Base-by-base conservation (phyloP, 2,113 vertebrate genomes). In the Eolophus roseicapilla region DNA sequence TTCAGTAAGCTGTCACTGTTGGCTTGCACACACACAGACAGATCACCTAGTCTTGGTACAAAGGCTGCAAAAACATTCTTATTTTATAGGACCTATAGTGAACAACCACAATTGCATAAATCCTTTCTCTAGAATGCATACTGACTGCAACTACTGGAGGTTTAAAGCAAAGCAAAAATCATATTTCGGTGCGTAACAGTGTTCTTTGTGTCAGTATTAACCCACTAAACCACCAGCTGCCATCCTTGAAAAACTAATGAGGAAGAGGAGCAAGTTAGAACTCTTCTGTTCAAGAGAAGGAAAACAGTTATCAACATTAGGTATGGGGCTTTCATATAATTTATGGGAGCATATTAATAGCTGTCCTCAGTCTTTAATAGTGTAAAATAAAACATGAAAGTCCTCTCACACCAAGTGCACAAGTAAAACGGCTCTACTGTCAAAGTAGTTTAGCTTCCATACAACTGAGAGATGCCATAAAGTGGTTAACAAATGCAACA, bases 381-480 rank as follows among this genome's bases (percentile, higher is more conserved):
- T 10, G 63, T 31, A 35, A 69, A 94, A 82, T 29, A 71, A 91
- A 91, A 82, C 27, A 33, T 10, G 9, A 55, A 91, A 53, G 16
- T 18, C 25, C 74, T 87, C 37, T 60, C n/a, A 20, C 33, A 60
- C 13, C 29, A 63, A 89, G 62, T 18, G 44, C 46, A 52, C 46
- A 39, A 73, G 37, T 10, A 73, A 37, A 73, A 43, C 41, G 37
- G 70, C 14, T 82, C 29, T 28, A 25, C 18, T 19, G 19, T 7
- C 37, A 64, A 46, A 2, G 3, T 35, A 20, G 33, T 60, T 84
- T 11, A 17, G 10, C 33, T 85, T 64, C 88, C 93, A 12, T 17
- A 35, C 68, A 95, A 95, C 33, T n/a, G 64, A 92, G 94, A 35
- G 71, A 97, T 92, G 95, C 97, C 97, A 95, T 90, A 95, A 95